Evolutionary conservation across 2,888 invertebrate species (phyloP), one percentile per base, ranked within the genome.

Genomic region (Arge pagana): DNA sequence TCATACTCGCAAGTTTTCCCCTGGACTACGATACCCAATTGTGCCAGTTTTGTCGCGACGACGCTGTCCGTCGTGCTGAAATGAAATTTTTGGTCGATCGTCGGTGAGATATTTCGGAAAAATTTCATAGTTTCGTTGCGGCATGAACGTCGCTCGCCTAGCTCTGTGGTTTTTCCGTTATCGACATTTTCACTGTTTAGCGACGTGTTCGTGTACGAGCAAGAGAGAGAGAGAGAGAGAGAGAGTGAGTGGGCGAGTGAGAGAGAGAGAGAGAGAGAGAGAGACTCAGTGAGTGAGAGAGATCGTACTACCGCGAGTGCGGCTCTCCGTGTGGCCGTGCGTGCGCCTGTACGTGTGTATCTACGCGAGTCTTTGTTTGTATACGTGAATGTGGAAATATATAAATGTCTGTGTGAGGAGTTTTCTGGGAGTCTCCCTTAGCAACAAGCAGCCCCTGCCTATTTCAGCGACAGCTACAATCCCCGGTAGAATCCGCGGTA

Each of bases 381-480:
- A 33, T 45, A 35, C 33, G 61, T 58, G 59, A 53, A 54, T 48
- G 58, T 48, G 39, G 30, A 49, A 52, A 54, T 59, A 53, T 52
- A 54, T 52, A 41, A 53, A 39, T 48, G 43, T 54, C 63, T 66
- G 65, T 64, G 67, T 62, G 70, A 66, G 59, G 70, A 74, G 74
- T 75, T 75, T 75, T 75, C 75, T 75, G 72, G 74, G 75, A 74
- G 75, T 75, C 70, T 76, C 75, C 75, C 75, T 69, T 75, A 70
- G 75, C 75, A 76, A 76, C 75, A 72, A 70, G 71, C 67, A 62
- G 64, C 67, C 45, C 45, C 45, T 23, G 45, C 45, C 48, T 66
- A 68, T 69, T 71, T 69, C 71, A 45, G 67, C 68, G 72, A 66
- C 67, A 69, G 72, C 67, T 70, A 65, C 66, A 65, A 72, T 70